A percentile compares a stretch with the other conserved stretches of the same genome.
Evolutionary conservation across 2,113 vertebrate genomes (phyloP).

Genomic region (Phocoena phocoena): DNA sequence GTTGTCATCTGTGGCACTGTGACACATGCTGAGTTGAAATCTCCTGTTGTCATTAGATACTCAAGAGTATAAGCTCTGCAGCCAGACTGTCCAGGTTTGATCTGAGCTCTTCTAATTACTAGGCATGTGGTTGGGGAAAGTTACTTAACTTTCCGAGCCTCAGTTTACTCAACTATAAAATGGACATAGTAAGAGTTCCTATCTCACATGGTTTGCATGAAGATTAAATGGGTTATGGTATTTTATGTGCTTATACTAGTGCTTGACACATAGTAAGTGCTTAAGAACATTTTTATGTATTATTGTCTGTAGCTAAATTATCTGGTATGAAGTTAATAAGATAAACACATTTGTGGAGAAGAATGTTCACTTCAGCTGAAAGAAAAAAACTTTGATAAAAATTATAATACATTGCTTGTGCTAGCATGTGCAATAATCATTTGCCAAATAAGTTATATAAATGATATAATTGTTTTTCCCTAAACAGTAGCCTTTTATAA

Average conservation of each 20-base stretch:
- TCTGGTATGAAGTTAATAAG: neutral
- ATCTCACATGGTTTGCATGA: neutral
- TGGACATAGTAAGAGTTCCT: neutral
- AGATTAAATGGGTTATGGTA: neutral
- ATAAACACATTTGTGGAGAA: constrained; percentile 1
- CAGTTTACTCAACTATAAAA: neutral
- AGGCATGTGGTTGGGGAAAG: neutral
- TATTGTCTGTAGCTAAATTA: neutral
- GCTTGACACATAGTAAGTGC: neutral
- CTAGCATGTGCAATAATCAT: neutral
- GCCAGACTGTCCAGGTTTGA: neutral
- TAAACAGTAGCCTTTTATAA: neutral
- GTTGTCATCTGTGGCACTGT: neutral
- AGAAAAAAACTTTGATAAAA: neutral
- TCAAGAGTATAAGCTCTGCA: neutral
- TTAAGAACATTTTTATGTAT: neutral
- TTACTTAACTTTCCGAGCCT: neutral
- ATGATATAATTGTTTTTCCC: neutral
- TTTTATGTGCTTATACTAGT: neutral
- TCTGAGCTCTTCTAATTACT: neutral
- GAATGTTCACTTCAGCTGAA: neutral
- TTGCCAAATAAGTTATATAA: neutral
- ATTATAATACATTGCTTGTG: neutral
- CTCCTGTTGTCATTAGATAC: neutral
- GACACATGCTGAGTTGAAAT: neutral